A percentile compares a stretch with the other conserved stretches of the same genome.
Evolutionary conservation across 2,888 invertebrate genomes (phyloP).

Genomic region (Holacanthella duospinosa): DNA sequence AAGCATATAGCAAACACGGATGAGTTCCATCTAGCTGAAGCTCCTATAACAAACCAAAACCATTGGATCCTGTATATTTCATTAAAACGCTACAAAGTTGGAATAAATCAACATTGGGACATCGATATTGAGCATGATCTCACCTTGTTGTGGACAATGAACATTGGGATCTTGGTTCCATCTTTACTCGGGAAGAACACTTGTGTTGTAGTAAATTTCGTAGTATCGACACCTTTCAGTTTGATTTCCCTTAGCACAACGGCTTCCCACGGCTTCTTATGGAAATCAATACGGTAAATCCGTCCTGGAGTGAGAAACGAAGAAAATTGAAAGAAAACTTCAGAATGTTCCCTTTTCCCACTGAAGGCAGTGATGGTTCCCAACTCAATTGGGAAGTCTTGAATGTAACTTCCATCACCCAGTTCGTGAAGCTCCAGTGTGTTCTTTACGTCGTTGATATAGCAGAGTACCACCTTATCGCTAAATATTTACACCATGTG

Average conservation of each 20-base stretch:
- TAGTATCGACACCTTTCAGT: constrained; percentile 68
- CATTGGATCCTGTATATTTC: not conserved
- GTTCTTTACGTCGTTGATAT: constrained; percentile 71
- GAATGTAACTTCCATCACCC: constrained; percentile 57
- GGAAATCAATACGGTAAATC: constrained; percentile 78
- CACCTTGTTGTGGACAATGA: constrained; percentile 72
- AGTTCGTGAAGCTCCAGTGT: constrained; percentile 70
- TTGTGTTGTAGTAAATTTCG: constrained; percentile 71
- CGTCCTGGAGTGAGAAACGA: constrained; percentile 84
- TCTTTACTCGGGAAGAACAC: constrained; percentile 88
- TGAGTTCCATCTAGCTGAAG: constrained; percentile 52
- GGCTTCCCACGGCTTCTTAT: constrained; percentile 50
- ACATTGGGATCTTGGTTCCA: constrained; percentile 91
- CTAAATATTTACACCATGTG: constrained; percentile 1
- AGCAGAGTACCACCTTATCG: constrained; percentile 19
- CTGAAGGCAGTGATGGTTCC: constrained; percentile 77
- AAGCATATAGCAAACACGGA: constrained; percentile 85
- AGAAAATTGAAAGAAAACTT: constrained; percentile 87
- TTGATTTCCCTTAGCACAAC: constrained; percentile 71
- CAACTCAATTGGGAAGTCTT: constrained; percentile 68
- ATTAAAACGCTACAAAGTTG: not conserved
- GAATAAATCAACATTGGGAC: not conserved
- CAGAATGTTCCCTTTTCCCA: constrained; percentile 70
- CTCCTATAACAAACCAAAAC: constrained; percentile 9
- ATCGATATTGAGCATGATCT: constrained; percentile 16